These are phyloP conservation scores for Nomada hirtipes DNA, from an alignment of 2,888 invertebrate genomes.

Conservation along the genomic window DNA sequence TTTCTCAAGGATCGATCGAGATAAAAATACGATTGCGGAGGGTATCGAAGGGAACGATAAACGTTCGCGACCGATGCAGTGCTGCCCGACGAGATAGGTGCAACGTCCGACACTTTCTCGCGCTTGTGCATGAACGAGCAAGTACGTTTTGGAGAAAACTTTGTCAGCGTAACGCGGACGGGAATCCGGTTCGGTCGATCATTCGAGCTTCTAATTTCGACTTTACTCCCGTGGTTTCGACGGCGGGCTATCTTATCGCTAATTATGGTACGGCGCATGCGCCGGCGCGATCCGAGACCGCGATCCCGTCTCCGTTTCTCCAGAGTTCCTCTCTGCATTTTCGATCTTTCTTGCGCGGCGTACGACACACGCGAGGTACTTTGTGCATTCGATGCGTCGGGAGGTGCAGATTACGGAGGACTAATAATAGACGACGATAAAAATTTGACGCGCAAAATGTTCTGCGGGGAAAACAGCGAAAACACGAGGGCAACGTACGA, in stretches of 20 bases:
- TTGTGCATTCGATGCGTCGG: slow-evolving; percentile 72
- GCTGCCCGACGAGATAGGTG: no score
- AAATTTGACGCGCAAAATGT: slow-evolving; percentile 81
- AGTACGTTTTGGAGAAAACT: neutral
- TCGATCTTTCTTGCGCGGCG: slow-evolving; percentile 39
- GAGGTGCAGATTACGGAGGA: slow-evolving; percentile 80
- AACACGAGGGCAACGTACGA: slow-evolving; percentile 78
- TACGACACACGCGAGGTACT: slow-evolving; percentile 63
- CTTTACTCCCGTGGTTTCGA: slow-evolving; percentile 55
- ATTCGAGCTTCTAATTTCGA: slow-evolving; percentile 64
- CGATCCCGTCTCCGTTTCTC: slow-evolving; percentile 51
- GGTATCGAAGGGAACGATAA: neutral
- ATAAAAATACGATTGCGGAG: no score
- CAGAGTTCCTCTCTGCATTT: slow-evolving; percentile 26
- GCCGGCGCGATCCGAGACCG: slow-evolving; percentile 57
- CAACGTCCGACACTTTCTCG: neutral
- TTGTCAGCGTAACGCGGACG: neutral
- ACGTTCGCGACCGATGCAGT: neutral
- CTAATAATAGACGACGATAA: slow-evolving; percentile 83
- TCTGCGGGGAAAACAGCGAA: slow-evolving; percentile 73
- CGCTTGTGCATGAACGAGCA: no score
- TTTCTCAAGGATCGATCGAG: no score
- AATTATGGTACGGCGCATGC: slow-evolving; percentile 69
- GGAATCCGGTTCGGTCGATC: slow-evolving; percentile 25
- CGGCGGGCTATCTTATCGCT: slow-evolving; percentile 70